Percentiles rank a stretch among this genome's conserved stretches.
These are phyloP conservation scores for Drosophila kambysellisi DNA, from an alignment of 2,888 invertebrate species.

Conservation along the genomic window DNA sequence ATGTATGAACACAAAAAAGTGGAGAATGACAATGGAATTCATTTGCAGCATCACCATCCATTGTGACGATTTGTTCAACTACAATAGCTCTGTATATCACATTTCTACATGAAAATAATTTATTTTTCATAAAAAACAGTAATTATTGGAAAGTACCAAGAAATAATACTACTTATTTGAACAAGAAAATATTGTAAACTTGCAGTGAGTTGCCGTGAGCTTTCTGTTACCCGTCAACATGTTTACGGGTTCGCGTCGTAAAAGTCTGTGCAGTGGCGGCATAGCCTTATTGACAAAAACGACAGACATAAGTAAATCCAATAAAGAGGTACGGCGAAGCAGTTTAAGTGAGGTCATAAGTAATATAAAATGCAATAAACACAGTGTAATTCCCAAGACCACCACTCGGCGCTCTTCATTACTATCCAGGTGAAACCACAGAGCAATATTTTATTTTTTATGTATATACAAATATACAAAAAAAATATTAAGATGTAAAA, in stretches of 20 bases:
- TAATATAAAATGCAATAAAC: conserved; percentile 19
- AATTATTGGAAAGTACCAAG: not conserved
- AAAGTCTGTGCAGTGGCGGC: conserved; percentile 83
- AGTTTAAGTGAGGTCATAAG: conserved; percentile 79
- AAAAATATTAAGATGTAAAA: not conserved
- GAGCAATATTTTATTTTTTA: not conserved
- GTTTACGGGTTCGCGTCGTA: conserved; percentile 81
- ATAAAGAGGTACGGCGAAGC: conserved; percentile 82
- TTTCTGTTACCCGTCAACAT: conserved; percentile 83
- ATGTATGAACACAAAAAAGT: not conserved
- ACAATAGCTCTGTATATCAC: not conserved
- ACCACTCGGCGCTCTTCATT: conserved; percentile 85
- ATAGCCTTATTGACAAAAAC: conserved; percentile 68
- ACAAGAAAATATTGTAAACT: not conserved
- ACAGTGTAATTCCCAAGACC: conserved; percentile 25
- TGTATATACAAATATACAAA: not conserved
- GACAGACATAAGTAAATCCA: conserved; percentile 71
- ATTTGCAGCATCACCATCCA: conserved; percentile 9
- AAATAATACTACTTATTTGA: not conserved
- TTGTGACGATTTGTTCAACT: conserved; percentile 5
- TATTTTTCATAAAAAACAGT: not conserved
- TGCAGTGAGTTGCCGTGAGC: conserved; percentile 73
- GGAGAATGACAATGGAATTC: conserved; percentile 30
- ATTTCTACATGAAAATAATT: not conserved
- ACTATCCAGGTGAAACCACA: conserved; percentile 84